Evolutionary conservation across 2,797 vertebrate genomes (phyloP), one percentile per base, ranked within the genome.

Genomic region (Benthosema pterotum): DNA sequence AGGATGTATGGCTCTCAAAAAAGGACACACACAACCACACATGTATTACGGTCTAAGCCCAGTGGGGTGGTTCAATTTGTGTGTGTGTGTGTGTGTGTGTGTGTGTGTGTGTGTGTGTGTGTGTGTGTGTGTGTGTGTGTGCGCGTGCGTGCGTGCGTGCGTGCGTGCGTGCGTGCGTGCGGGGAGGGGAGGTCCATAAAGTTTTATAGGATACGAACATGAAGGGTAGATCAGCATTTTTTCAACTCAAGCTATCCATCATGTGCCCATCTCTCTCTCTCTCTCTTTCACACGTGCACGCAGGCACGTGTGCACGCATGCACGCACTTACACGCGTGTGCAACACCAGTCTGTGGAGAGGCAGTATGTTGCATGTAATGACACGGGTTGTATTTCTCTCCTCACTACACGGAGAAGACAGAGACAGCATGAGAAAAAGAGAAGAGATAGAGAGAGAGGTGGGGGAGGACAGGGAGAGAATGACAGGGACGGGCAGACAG

Each of bases 241-340:
- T 49, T 83, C 48, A 54, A 64, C 67, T 77, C 60, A 63, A 71
- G 58, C 63, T 71, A 83, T 82, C 69, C 76, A 70, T 76, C 63
- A 79, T 11, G 8, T 38, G 32, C 32, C 32, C 32, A 38, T 38
- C 32, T 38, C 32, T 38, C 8, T 38, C 32, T 38, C 32, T 38
- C 8, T 32, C 28, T 32, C 11, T 38, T 38, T 11, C 8, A 25
- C 22, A 25, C 22, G 22, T 5, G 22, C 22, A 22, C 48, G 17
- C 16, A 38, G 2, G 18, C 9, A 18, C 15, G 43, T 22, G 12
- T 17, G 19, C 49, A 51, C 6, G 22, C 12, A 52, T 14, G n/a
- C 51, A 52, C 22, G n/a, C 22, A 9, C 51, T 8, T 22, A 28
- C 50, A 54, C 3, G 50, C 42, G 63, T 28, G 54, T 18, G 52